Evolutionary conservation across 2,888 invertebrate species (phyloP).

Genomic region (Merodon equestris): DNA sequence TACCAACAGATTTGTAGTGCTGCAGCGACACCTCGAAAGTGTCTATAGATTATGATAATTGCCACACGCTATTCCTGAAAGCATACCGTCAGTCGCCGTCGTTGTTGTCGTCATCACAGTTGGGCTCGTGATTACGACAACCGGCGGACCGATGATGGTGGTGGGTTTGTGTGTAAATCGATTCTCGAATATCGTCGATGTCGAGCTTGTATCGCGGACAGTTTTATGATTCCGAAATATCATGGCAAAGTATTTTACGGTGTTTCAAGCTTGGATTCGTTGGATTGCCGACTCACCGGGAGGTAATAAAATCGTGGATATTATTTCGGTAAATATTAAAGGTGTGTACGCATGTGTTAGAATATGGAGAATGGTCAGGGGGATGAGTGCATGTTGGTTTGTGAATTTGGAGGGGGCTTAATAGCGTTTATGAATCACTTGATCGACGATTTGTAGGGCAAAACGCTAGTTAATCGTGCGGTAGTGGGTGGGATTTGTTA

Average conservation of each 20-base stretch:
- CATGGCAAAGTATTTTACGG: slow-evolving; percentile 41
- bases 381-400: no score
- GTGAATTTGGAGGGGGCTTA: no score
- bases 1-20: slow-evolving; percentile 24
- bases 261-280: slow-evolving; percentile 10
- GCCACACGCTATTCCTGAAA: slow-evolving; percentile 29
- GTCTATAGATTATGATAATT: slow-evolving; percentile 62
- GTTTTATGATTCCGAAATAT: slow-evolving; percentile 60
- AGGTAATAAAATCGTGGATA: slow-evolving; percentile 56
- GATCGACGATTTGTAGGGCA: slow-evolving; percentile 54
- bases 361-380: slow-evolving; percentile 5
- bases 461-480: no score
- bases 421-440: slow-evolving; percentile 61
- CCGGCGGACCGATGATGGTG: no score
- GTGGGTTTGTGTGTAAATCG: no score
- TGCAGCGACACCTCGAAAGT: slow-evolving; percentile 58
- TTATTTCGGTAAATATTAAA: slow-evolving; percentile 53
- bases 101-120: slow-evolving; percentile 3
- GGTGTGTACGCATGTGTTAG: slow-evolving; percentile 36
- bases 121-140: neutral
- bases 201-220: slow-evolving; percentile 56
- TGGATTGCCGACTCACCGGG: no score
- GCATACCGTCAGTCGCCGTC: slow-evolving; percentile 11
- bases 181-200: slow-evolving; percentile 17
- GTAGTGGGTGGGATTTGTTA: slow-evolving; percentile 52